phyloP scores from a whole-genome alignment of 2,888 invertebrate genomes.

The Syrista parreyssii region DNA sequence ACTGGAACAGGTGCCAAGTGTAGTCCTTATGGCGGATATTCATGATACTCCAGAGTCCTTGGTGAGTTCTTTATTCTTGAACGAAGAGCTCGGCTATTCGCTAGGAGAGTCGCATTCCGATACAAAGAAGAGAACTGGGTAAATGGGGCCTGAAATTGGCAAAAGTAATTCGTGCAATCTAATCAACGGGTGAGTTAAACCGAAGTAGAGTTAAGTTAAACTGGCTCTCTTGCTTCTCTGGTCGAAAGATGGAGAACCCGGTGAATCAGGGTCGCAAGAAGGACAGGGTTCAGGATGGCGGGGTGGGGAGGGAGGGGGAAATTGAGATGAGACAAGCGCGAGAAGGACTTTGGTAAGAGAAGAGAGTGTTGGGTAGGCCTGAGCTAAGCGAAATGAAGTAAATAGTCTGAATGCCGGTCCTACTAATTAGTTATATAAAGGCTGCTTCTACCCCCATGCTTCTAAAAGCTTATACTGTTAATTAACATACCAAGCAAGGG shows the following conservation, averaged over 20 bases:
- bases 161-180: constrained; percentile 25
- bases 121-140: constrained; percentile 1
- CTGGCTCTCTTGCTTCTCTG: neutral
- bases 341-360: constrained; percentile 17
- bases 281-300: neutral
- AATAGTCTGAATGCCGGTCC: constrained; percentile 55
- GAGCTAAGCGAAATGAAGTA: constrained; percentile 47
- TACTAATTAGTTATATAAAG: constrained; percentile 61
- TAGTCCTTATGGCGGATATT: neutral
- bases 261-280: neutral
- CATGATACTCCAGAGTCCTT: neutral
- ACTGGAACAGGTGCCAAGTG: neutral
- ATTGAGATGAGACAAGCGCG: constrained; percentile 10
- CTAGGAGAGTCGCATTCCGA: neutral
- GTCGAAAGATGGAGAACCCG: neutral
- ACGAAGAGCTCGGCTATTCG: neutral
- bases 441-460: constrained; percentile 43
- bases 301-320: neutral
- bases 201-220: constrained; percentile 18
- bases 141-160: constrained; percentile 24
- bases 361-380: constrained; percentile 35
- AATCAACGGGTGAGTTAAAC: constrained; percentile 21
- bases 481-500: constrained; percentile 59
- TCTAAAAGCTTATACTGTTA: constrained; percentile 61
- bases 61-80: neutral